Evolutionary conservation across 2,113 vertebrate genomes (phyloP).

Genomic region (Coptodon bakossiorum): DNA sequence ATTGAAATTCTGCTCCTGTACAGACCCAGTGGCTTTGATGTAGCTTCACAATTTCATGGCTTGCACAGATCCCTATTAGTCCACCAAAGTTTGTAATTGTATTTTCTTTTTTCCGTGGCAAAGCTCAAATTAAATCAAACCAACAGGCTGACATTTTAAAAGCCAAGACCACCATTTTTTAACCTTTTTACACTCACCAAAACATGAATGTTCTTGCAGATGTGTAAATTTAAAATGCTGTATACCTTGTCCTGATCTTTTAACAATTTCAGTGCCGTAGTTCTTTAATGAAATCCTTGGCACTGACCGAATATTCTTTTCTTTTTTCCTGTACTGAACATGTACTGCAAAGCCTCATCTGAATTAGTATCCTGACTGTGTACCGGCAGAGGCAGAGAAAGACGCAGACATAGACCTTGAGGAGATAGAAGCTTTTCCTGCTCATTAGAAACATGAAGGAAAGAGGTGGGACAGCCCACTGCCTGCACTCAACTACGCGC

Average conservation of each 20-base stretch:
- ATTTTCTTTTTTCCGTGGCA: background rate
- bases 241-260: background rate
- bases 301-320: background rate
- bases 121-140: background rate
- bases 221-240: background rate
- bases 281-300: background rate
- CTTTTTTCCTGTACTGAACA: background rate
- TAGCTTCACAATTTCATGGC: slow-evolving; percentile 48
- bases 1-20: slow-evolving; percentile 28
- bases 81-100: slow-evolving; percentile 29
- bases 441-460: slow-evolving; percentile 30
- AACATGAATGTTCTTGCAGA: background rate
- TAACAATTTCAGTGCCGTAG: background rate
- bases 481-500: background rate
- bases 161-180: background rate
- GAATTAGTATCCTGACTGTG: slow-evolving; percentile 12
- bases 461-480: slow-evolving; percentile 1
- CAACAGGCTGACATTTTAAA: background rate
- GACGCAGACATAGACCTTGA: slow-evolving; percentile 13
- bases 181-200: background rate
- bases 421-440: background rate
- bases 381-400: background rate
- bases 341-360: background rate
- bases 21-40: slow-evolving; percentile 38
- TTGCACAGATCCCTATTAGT: slow-evolving; percentile 26